A percentile compares a stretch with the other conserved stretches of the same genome.
phyloP scores from a whole-genome alignment of 2,113 vertebrate genomes.

The Mandrillus leucophaeus region DNA sequence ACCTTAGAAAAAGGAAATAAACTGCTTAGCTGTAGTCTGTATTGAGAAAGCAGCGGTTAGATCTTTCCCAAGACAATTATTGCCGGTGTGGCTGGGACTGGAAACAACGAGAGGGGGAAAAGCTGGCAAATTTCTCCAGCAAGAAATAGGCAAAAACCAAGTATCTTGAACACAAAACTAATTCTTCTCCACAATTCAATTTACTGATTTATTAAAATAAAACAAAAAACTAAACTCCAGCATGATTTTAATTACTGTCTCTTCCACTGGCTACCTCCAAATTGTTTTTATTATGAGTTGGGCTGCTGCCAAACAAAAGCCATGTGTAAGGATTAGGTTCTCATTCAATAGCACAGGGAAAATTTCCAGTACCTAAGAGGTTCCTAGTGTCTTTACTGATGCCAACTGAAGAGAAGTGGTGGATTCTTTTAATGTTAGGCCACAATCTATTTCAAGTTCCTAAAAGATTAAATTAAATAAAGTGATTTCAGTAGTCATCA shows the following conservation, averaged over 20 bases:
- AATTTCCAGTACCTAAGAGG: neutral
- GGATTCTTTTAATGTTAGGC: neutral
- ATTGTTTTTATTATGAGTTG: neutral
- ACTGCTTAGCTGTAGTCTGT: neutral
- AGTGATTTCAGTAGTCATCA: neutral
- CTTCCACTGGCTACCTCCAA: slow-evolving; percentile 3
- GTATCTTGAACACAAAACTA: slow-evolving; percentile 35
- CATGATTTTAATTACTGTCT: slow-evolving; percentile 38
- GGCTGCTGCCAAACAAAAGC: neutral
- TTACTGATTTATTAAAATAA: slow-evolving; percentile 53
- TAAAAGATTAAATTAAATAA: neutral
- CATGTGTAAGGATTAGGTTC: neutral
- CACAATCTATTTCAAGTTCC: neutral
- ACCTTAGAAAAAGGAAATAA: neutral
- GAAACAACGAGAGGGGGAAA: neutral
- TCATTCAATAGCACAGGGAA: neutral
- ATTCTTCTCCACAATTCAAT: slow-evolving; percentile 38
- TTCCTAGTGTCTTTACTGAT: neutral
- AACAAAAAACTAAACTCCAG: neutral
- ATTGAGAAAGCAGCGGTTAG: neutral
- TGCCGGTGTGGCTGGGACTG: neutral
- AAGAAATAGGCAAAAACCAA: slow-evolving; percentile 26
- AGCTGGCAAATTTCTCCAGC: neutral
- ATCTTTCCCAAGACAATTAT: neutral
- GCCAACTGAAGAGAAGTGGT: neutral